A percentile compares a stretch with the other conserved stretches of the same genome.
Conservation (phyloP, 2,113 vertebrate species). For the Ageneiosus marmoratus region DNA sequence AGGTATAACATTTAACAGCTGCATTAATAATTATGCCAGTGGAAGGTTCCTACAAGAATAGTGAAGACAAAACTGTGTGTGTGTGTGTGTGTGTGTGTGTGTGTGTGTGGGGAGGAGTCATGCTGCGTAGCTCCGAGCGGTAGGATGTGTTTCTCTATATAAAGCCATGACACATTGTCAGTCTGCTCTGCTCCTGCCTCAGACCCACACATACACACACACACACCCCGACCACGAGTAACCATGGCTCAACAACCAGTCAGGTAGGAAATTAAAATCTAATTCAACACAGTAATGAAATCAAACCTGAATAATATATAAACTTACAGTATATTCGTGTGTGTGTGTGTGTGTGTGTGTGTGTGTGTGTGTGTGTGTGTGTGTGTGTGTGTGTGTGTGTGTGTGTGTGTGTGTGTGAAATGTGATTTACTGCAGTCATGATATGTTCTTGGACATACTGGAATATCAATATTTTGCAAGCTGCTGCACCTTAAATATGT, state of each 20-base stretch:
- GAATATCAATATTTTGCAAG: background rate
- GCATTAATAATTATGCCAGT: too few species aligned
- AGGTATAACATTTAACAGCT: too few species aligned
- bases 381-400: background rate
- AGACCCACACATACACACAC: conserved; percentile 49
- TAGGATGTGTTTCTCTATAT: conserved; percentile 33
- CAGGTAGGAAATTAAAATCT: conserved; percentile 66
- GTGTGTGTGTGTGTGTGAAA: background rate
- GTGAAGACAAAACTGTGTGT: too few species aligned
- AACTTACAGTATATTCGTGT: too few species aligned
- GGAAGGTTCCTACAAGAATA: too few species aligned
- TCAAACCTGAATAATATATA: background rate
- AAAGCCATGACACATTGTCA: conserved; percentile 16
- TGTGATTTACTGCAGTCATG: background rate
- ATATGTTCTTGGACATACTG: background rate
- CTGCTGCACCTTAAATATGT: background rate
- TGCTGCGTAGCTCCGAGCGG: background rate
- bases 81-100: background rate
- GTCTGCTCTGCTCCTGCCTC: conserved; percentile 59
- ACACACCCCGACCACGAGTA: background rate
- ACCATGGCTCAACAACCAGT: conserved; percentile 78
- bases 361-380: background rate
- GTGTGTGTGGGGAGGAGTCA: background rate
- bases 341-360: background rate
- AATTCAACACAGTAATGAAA: background rate